Evolutionary conservation across 2,888 invertebrate genomes (phyloP).

Genomic region (Agrotis segetum): DNA sequence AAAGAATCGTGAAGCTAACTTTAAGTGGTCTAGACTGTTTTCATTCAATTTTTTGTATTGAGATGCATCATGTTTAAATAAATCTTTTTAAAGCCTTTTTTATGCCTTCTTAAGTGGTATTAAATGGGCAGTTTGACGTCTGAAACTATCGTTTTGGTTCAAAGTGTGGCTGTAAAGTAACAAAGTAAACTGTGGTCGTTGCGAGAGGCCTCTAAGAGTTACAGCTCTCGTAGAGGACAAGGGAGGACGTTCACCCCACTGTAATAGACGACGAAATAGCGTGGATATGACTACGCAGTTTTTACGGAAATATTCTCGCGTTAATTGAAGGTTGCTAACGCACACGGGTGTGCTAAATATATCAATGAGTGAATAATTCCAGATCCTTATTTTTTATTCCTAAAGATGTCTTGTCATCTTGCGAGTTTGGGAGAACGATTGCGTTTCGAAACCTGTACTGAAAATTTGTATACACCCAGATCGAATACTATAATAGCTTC

Average conservation of each 20-base stretch:
- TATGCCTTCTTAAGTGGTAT: conserved; percentile 23
- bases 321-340: conserved; percentile 42
- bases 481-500: not conserved
- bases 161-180: conserved; percentile 71
- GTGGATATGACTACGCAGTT: conserved; percentile 66
- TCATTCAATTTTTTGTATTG: conserved; percentile 29
- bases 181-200: conserved; percentile 73
- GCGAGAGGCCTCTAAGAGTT: conserved; percentile 80
- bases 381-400: not conserved
- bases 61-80: conserved; percentile 18
- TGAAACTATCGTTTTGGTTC: conserved; percentile 60
- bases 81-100: conserved; percentile 14
- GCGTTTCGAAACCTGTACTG: not conserved
- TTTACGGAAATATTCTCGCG: conserved; percentile 42
- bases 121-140: conserved; percentile 61
- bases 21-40: conserved; percentile 52
- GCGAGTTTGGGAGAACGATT: not conserved
- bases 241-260: conserved; percentile 82
- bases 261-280: conserved; percentile 71
- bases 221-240: conserved; percentile 84
- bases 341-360: conserved; percentile 20
- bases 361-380: conserved; percentile 26
- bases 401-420: not conserved
- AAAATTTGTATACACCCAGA: not conserved
- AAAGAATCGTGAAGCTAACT: conserved; percentile 36